phyloP scores from a whole-genome alignment of 2,113 vertebrate genomes.

The Beaufortia kweichowensis region DNA sequence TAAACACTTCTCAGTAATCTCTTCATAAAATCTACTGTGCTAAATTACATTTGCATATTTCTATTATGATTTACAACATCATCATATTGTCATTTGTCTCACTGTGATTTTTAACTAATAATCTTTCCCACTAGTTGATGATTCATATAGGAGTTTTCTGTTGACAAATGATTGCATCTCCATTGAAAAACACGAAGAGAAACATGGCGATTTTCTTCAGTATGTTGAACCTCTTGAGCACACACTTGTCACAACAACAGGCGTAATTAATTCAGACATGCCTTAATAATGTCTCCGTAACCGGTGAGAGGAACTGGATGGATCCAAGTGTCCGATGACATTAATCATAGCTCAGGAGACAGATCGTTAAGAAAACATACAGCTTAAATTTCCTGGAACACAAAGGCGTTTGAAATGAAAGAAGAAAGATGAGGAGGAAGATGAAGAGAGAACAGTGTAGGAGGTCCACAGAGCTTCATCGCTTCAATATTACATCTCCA shows the following conservation, averaged over 20 bases:
- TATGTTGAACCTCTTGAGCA: not conserved
- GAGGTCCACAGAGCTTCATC: not conserved
- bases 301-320: slow-evolving; percentile 1
- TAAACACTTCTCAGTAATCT: no score
- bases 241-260: slow-evolving; percentile 25
- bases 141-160: not conserved
- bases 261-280: slow-evolving; percentile 35
- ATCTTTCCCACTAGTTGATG: not conserved
- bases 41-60: not conserved
- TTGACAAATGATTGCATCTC: not conserved
- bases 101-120: not conserved
- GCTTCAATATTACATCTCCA: not conserved
- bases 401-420: slow-evolving; percentile 15
- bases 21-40: no score
- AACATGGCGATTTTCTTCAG: not conserved
- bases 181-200: not conserved
- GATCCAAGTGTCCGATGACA: slow-evolving; percentile 27
- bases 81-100: not conserved
- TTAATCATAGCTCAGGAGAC: slow-evolving; percentile 53
- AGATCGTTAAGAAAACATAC: slow-evolving; percentile 41
- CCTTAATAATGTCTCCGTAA: slow-evolving; percentile 42
- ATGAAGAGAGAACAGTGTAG: not conserved
- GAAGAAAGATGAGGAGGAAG: not conserved
- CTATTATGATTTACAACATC: not conserved
- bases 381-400: slow-evolving; percentile 42